These are phyloP conservation scores for Temnothorax rugatulus DNA, from an alignment of 2,888 invertebrate species.

Conservation along the genomic window DNA sequence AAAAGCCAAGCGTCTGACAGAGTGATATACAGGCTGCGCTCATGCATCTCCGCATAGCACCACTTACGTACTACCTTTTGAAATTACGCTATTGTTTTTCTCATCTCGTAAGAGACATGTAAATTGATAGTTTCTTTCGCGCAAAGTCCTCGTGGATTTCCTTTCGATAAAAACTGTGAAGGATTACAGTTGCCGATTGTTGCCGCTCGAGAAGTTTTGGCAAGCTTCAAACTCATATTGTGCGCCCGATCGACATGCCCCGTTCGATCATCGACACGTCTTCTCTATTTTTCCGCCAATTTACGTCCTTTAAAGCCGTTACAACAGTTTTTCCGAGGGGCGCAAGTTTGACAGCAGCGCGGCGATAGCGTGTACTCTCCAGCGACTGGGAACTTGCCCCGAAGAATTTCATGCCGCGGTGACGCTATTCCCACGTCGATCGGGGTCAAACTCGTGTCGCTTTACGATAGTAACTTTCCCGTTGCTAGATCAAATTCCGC, in stretches of 20 bases:
- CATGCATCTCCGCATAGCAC: neutral
- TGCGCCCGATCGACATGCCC: neutral
- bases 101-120: neutral
- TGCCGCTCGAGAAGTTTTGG: neutral
- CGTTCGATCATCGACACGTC: conserved; percentile 24
- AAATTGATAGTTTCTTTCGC: conserved; percentile 5
- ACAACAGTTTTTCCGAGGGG: conserved; percentile 32
- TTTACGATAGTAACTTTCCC: conserved; percentile 47
- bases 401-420: conserved; percentile 45
- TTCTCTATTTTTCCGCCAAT: conserved; percentile 34
- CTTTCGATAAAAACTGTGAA: neutral
- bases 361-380: conserved; percentile 21
- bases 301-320: conserved; percentile 32
- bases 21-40: conserved; percentile 12
- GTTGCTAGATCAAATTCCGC: conserved; percentile 18
- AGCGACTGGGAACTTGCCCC: conserved; percentile 26
- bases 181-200: neutral
- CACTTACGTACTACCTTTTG: neutral
- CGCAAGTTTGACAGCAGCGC: conserved; percentile 23
- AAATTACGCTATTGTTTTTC: neutral
- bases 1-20: conserved; percentile 9
- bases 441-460: conserved; percentile 41
- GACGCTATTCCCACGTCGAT: conserved; percentile 46
- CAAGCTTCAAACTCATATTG: conserved; percentile 3
- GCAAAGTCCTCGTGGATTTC: neutral